phyloP scores from a whole-genome alignment of 2,113 vertebrate species.

The Bettongia penicillata region DNA sequence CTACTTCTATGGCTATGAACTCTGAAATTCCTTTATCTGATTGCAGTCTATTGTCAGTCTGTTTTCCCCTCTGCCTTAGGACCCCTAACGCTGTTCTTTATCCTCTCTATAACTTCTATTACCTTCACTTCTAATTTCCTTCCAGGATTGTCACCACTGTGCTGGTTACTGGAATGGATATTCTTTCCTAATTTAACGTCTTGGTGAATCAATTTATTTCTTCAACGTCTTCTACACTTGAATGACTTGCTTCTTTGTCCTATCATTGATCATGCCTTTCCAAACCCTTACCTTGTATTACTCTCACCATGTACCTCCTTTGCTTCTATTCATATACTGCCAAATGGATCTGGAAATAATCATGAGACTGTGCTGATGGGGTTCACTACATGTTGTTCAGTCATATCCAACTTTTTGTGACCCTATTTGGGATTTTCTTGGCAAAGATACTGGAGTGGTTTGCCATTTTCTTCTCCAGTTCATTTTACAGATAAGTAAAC shows the following conservation, averaged over 20 bases:
- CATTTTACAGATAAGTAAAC: not conserved
- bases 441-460: not conserved
- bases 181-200: not conserved
- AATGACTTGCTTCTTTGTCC: not conserved
- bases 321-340: not conserved
- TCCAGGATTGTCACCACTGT: not conserved
- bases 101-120: no score
- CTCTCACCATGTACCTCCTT: not conserved
- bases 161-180: not conserved
- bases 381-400: not conserved
- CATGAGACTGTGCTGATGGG: not conserved
- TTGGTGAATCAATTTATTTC: not conserved
- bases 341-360: not conserved
- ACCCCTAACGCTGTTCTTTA: no score
- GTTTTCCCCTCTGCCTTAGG: no score
- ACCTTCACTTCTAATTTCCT: not conserved
- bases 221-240: not conserved
- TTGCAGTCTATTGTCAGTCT: no score
- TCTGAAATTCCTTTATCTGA: no score
- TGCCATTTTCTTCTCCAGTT: not conserved
- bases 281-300: not conserved
- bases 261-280: not conserved
- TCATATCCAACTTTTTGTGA: not conserved
- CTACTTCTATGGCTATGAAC: no score
- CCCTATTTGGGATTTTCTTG: not conserved